These are phyloP conservation scores for Drosophila auraria DNA, from an alignment of 1,140 invertebrate genomes.

Conservation along the genomic window DNA sequence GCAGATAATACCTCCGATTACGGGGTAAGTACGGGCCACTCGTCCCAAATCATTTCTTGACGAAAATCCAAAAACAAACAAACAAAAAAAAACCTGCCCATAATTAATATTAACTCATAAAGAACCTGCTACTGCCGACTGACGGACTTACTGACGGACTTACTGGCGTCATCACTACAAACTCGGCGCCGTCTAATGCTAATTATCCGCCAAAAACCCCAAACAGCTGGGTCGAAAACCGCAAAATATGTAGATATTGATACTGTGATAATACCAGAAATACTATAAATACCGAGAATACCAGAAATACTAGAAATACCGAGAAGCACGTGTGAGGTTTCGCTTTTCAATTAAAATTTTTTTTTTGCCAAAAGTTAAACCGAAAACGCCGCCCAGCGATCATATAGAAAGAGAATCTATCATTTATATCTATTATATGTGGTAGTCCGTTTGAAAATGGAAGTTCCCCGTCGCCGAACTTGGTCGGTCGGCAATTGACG, in stretches of 20 bases:
- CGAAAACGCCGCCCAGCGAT: not conserved
- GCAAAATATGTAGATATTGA: not conserved
- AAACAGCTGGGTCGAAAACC: slow-evolving; percentile 16
- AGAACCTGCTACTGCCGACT: slow-evolving; percentile 46
- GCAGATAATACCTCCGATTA: slow-evolving; percentile 32
- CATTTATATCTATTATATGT: slow-evolving; percentile 17
- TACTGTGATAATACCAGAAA: not conserved
- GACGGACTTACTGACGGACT: not conserved
- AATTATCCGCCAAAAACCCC: slow-evolving; percentile 13
- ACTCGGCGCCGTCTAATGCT: slow-evolving; percentile 30
- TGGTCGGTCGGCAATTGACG: slow-evolving; percentile 55
- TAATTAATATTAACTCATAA: slow-evolving; percentile 42
- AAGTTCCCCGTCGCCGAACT: slow-evolving; percentile 39
- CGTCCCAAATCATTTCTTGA: not conserved
- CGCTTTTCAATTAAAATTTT: not conserved
- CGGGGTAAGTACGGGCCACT: slow-evolving; percentile 7
- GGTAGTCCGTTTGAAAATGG: slow-evolving; percentile 23
- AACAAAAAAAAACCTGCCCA: slow-evolving; percentile 32
- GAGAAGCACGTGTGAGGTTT: slow-evolving; percentile 29
- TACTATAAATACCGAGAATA: not conserved
- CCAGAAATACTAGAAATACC: slow-evolving; percentile 7
- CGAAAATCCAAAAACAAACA: slow-evolving; percentile 13
- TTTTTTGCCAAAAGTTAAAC: not conserved
- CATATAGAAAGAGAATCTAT: slow-evolving; percentile 16
- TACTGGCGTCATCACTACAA: slow-evolving; percentile 36